Evolutionary conservation across 2,888 invertebrate species (phyloP).

Genomic region (Nomada fucata): DNA sequence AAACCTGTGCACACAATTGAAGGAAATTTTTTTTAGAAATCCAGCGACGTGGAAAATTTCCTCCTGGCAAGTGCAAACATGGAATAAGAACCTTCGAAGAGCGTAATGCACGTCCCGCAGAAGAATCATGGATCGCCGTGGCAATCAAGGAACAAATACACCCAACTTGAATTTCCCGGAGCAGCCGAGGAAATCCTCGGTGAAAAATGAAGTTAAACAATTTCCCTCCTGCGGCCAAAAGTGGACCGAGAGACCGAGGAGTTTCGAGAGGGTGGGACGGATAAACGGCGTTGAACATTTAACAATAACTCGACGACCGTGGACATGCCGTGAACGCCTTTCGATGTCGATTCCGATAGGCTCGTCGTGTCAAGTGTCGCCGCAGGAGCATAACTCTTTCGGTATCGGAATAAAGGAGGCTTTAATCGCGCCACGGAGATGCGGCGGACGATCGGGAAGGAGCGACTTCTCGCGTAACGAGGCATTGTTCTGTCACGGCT

Average conservation of each 20-base stretch:
- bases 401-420: constrained; percentile 40
- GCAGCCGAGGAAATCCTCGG: constrained; percentile 4
- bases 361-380: constrained; percentile 27
- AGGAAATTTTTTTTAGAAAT: neutral
- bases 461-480: constrained; percentile 47
- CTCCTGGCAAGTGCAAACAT: neutral
- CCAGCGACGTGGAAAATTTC: constrained; percentile 2
- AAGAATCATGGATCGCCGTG: neutral
- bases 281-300: too few relatives aligned
- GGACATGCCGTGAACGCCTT: neutral
- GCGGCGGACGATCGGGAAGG: constrained; percentile 33
- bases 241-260: neutral
- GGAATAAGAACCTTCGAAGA: neutral
- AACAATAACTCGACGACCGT: neutral
- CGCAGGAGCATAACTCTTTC: constrained; percentile 34
- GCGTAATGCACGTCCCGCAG: neutral
- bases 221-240: neutral
- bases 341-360: constrained; percentile 14
- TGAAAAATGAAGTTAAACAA: neutral
- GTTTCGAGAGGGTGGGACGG: neutral
- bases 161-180: neutral
- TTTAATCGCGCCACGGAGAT: constrained; percentile 51
- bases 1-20: neutral
- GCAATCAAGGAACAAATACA: constrained; percentile 23
- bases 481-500: constrained; percentile 60